Base-by-base conservation (phyloP, 2,113 vertebrate genomes). In the Carettochelys insculpta region DNA sequence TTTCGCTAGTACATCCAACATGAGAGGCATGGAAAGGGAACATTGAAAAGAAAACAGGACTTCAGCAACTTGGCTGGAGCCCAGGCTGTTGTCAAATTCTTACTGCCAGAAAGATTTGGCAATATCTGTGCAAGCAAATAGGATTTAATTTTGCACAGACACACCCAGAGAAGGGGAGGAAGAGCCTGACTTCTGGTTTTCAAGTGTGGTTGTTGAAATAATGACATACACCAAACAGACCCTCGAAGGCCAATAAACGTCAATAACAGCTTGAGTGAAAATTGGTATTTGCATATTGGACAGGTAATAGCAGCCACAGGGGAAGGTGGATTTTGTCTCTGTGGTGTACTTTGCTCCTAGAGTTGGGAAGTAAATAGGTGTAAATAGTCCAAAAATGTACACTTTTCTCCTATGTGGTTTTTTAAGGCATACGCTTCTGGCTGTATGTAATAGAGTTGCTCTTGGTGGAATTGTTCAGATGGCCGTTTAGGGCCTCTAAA, bases 351-450 rank as follows among this genome's bases (percentile, higher is more conserved):
- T 89, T 88, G 51, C 95, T 90, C 83, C 76, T 20, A 14, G 83
- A 80, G 76, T 53, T 0, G 38, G 92, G 95, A 83, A 85, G 84
- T 89, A 89, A 89, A 93, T n/a, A n/a, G 87, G 87, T 88, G 81
- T 0, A 0, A 31, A 3, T 29, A 80, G 94, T 84, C 95, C 65
- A 19, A 89, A 31, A 20, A 25, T 13, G 45, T 20, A 3, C 9
- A 86, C 92, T 93, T 88, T 77, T 29, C 86, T 92, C 81, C 8
- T 12, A 7, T 80, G 77, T 77, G 85, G 77, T 75, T 95, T 94
- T n/a, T 47, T 47, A 88, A 93, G 88, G 90, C 83, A 45, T 68
- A 11, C 61, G 92, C 92, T 94, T 91, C 95, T 94, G 82, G 78
- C 89, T 83, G 87, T 86, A 93, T 93, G 92, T 82, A 65, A 96